Percentiles rank a stretch among this genome's conserved stretches.
phyloP scores from a whole-genome alignment of 1,140 invertebrate genomes.

The Formica exsecta region DNA sequence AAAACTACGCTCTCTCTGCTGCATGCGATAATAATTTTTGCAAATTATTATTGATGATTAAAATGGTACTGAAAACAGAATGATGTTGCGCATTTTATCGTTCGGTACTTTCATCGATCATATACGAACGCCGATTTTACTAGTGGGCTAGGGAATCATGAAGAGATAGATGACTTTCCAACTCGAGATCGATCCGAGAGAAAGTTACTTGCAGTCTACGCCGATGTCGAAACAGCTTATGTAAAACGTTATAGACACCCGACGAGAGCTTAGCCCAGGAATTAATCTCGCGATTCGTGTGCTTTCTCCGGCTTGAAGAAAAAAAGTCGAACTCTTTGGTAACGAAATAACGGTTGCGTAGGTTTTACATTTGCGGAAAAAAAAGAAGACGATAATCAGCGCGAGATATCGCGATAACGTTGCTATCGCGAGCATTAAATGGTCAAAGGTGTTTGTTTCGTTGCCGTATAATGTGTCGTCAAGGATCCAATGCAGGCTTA shows the following conservation, averaged over 20 bases:
- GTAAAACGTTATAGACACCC: constrained; percentile 51
- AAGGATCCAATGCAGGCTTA: neutral
- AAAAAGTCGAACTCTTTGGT: neutral
- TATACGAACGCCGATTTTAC: constrained; percentile 60
- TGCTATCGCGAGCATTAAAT: neutral
- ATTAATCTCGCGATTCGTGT: neutral
- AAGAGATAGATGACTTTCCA: constrained; percentile 65
- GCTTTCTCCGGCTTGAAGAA: neutral
- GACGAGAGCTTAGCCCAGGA: neutral
- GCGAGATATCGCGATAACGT: constrained; percentile 19
- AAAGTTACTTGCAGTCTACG: constrained; percentile 65
- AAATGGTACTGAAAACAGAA: neutral
- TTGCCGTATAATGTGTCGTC: neutral
- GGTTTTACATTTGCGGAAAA: neutral
- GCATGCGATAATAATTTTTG: neutral
- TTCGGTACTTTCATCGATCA: constrained; percentile 38
- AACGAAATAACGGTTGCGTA: neutral
- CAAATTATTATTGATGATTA: neutral
- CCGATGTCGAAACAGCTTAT: constrained; percentile 70
- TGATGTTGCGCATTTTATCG: constrained; percentile 7
- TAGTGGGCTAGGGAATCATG: constrained; percentile 52
- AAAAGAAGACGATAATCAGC: constrained; percentile 17
- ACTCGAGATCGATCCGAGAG: constrained; percentile 70
- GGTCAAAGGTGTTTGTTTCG: constrained; percentile 17
- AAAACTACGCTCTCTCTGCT: neutral